These are phyloP conservation scores for Bellardia pandia DNA, from an alignment of 2,888 invertebrate genomes.

Conservation along the genomic window DNA sequence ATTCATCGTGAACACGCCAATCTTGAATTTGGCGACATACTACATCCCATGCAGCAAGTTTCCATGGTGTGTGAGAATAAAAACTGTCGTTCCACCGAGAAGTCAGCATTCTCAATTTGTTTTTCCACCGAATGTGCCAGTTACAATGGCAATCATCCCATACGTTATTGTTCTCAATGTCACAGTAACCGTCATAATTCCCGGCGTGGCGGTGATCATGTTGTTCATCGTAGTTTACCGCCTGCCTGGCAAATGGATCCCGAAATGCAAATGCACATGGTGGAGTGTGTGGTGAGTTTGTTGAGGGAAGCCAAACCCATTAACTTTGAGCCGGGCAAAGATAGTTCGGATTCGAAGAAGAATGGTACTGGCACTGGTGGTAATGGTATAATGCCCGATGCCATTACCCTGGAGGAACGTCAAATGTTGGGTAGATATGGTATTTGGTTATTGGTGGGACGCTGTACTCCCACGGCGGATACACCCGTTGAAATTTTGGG, in stretches of 20 bases:
- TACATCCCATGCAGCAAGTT: constrained; percentile 97
- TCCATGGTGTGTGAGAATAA: constrained; percentile 98
- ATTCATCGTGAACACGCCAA: constrained; percentile 94
- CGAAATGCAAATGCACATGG: constrained; percentile 96
- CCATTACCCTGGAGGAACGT: constrained; percentile 92
- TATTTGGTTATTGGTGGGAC: constrained; percentile 97
- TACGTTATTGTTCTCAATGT: constrained; percentile 95
- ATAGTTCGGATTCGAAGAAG: constrained; percentile 83
- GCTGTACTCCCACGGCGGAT: constrained; percentile 92
- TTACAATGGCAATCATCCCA: constrained; percentile 98
- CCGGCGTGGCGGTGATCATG: constrained; percentile 94
- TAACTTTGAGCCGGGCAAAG: constrained; percentile 87
- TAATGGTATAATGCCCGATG: constrained; percentile 84
- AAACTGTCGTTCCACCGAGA: constrained; percentile 96
- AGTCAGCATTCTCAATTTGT: constrained; percentile 97
- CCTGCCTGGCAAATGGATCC: constrained; percentile 95
- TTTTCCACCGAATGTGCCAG: constrained; percentile 98
- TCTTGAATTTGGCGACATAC: constrained; percentile 92
- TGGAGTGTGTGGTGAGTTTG: constrained; percentile 96
- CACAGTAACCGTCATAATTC: constrained; percentile 95
- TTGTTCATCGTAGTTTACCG: constrained; percentile 94
- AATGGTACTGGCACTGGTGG: constrained; percentile 78
- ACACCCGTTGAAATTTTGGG: constrained; percentile 93
- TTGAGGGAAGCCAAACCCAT: constrained; percentile 96
- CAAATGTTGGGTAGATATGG: constrained; percentile 97